A percentile compares a stretch with the other conserved stretches of the same genome.
phyloP scores from a whole-genome alignment of 2,797 vertebrate species.

The Mus caroli region DNA sequence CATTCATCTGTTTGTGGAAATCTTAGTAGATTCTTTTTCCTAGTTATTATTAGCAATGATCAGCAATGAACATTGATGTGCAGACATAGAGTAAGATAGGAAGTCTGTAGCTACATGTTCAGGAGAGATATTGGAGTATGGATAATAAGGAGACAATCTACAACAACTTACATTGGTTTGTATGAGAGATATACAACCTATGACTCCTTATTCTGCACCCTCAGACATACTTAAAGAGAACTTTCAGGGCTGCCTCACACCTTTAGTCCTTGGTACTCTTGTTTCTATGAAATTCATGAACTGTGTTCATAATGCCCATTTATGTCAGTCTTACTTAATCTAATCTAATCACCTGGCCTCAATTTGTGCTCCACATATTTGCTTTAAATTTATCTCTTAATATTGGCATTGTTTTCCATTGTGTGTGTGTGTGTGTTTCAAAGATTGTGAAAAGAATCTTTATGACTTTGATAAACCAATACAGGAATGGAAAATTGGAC shows the following conservation, averaged over 20 bases:
- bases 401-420: not conserved
- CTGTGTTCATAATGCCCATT: not conserved
- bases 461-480: not conserved
- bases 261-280: not conserved
- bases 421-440: not conserved
- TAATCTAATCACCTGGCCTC: not conserved
- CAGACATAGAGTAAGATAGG: no score
- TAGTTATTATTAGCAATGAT: not conserved
- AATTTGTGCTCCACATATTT: not conserved
- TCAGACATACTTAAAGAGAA: not conserved
- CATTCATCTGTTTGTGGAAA: not conserved
- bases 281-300: not conserved
- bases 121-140: not conserved
- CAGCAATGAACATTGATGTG: not conserved
- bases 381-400: not conserved
- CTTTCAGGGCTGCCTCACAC: not conserved
- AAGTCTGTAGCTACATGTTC: not conserved
- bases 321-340: not conserved
- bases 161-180: not conserved
- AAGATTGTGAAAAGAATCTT: not conserved
- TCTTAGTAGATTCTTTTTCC: not conserved
- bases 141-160: not conserved
- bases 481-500: not conserved
- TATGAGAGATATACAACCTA: not conserved
- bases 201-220: not conserved